Evolutionary conservation across 2,113 vertebrate genomes (phyloP).

Genomic region (Petrocephalus zakoni): DNA sequence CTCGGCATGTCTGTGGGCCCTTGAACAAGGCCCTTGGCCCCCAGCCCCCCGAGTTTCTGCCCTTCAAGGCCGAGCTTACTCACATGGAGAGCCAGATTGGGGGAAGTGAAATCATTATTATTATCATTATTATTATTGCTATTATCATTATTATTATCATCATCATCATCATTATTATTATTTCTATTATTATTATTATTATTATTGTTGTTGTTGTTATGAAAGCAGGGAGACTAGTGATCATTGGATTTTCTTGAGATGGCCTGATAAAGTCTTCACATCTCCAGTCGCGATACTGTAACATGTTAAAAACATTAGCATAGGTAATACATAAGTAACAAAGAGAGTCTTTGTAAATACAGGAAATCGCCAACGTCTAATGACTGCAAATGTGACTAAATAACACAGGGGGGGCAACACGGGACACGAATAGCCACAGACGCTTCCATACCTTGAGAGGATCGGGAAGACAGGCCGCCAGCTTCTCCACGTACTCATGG

Average conservation of each 20-base stretch:
- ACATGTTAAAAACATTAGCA: not conserved
- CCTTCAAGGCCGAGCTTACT: too few species aligned
- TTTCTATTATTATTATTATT: too few species aligned
- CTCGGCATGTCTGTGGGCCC: too few species aligned
- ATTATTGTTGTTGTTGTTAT: too few species aligned
- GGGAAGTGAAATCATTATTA: too few species aligned
- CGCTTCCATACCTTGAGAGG: constrained; percentile 76
- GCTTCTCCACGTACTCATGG: constrained; percentile 80
- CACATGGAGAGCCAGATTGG: too few species aligned
- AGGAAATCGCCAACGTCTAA: not conserved
- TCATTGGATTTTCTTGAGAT: not conserved
- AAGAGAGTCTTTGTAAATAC: not conserved
- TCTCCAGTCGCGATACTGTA: not conserved
- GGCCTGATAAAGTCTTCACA: not conserved
- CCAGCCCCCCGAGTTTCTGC: too few species aligned
- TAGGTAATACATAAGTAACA: not conserved
- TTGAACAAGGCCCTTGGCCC: too few species aligned
- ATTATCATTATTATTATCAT: too few species aligned
- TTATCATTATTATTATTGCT: too few species aligned
- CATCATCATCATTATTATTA: too few species aligned
- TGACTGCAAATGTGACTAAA: not conserved
- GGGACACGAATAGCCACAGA: not conserved
- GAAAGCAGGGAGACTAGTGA: not conserved
- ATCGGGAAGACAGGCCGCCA: constrained; percentile 72
- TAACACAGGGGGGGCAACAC: not conserved